Base-by-base conservation (phyloP, 2,113 vertebrate genomes). In the Martes martes region DNA sequence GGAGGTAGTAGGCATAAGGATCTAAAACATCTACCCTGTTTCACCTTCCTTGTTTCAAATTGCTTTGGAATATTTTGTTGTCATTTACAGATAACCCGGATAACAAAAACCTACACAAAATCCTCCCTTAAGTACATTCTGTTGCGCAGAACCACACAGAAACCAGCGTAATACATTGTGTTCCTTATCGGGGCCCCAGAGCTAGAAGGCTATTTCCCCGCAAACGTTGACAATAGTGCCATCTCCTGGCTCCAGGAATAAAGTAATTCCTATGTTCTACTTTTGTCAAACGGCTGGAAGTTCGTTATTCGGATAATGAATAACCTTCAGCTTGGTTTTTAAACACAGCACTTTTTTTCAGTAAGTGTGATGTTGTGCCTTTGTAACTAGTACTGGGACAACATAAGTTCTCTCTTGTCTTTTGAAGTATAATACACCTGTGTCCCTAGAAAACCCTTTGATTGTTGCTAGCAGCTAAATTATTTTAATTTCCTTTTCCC, bases 181-280 rank as follows among this genome's bases (percentile, higher is more conserved):
- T 57, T 81, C 39, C 61, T 42, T 71, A 7, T 3, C 28, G 1
- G 1, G 33, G 57, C 47, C 11, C 83, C 23, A 24, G 81, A 50
- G 50, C 73, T 11, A 3, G 2, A 83, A 31, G 45, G 15, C 31
- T 31, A 0, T 1, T 57, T 63, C 45, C 65, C 15, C 7, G 61
- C 61, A 96, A 86, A 81, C 89, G 4, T 79, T 95, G 96, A 45
- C 98, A 96, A 97, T 24, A 90, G 96, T 47, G 98, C 98, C 98
- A 96, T 59, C 98, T 98, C 45, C 98, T 92, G 98, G 96, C 89
- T 31, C 13, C 3, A 6, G 8, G 24, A 39, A 26, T 52, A 50
- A 76, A 42, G 69, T 31, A 2, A n/a, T 31, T 14, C 23, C 42
- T 23, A 2, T 0, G 0, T 18, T 47, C n/a, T 13, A 15, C 69